phyloP scores from a whole-genome alignment of 37 sponge, comb jelly and placozoan species.

The Haliclona indistincta region DNA sequence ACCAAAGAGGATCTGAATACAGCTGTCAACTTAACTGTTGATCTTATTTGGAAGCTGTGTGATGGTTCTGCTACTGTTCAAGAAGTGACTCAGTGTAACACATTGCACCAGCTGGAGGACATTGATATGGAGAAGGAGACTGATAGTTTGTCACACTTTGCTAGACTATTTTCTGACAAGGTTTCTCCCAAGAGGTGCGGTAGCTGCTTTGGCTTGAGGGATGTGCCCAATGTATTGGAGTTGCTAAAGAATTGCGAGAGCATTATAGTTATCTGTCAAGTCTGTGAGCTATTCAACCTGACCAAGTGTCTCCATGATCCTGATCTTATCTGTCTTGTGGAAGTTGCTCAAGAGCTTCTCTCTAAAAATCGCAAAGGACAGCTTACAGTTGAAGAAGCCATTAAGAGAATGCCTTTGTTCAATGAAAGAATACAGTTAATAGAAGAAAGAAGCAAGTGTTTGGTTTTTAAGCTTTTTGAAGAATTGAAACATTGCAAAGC shows the following conservation, averaged over 20 bases:
- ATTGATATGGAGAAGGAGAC: neutral
- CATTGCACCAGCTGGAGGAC: neutral
- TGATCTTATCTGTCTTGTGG: conserved; percentile 28
- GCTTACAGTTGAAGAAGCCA: conserved; percentile 53
- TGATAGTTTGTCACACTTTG: neutral
- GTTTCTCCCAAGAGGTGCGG: too few species aligned
- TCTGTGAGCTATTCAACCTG: conserved; percentile 61
- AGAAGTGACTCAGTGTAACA: neutral
- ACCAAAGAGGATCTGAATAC: too few species aligned
- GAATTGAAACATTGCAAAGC: conserved; percentile 47
- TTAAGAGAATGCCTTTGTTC: conserved; percentile 26
- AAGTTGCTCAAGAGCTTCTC: conserved; percentile 26
- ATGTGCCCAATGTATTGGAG: conserved; percentile 45
- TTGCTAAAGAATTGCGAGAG: conserved; percentile 46
- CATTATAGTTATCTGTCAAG: conserved; percentile 43
- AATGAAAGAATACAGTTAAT: conserved; percentile 17
- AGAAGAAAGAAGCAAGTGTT: neutral
- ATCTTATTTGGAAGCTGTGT: neutral
- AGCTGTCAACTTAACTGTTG: too few species aligned
- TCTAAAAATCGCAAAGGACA: conserved; percentile 9
- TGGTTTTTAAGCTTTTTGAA: conserved; percentile 44
- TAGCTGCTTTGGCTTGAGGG: conserved; percentile 9
- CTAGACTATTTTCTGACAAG: too few species aligned
- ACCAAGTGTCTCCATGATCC: conserved; percentile 45
- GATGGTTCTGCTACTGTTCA: neutral